A percentile compares a stretch with the other conserved stretches of the same genome.
Conservation (phyloP, 1,140 invertebrate species). For the Diuraphis noxia region DNA sequence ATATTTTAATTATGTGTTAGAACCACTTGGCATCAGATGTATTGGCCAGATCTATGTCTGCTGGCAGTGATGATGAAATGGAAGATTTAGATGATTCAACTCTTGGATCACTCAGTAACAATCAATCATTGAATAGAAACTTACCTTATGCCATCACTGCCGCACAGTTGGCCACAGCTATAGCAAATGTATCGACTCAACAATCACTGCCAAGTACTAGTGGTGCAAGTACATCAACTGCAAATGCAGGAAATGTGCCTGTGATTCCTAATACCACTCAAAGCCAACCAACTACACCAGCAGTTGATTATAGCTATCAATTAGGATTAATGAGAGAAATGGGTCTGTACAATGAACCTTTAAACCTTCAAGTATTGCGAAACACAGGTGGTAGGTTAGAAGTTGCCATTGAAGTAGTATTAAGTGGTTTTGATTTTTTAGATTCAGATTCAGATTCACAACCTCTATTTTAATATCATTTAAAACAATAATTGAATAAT, state of each 20-base stretch:
- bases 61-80: conserved; percentile 10
- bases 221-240: conserved; percentile 44
- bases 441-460: neutral
- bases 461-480: neutral
- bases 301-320: conserved; percentile 62
- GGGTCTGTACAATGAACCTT: conserved; percentile 82
- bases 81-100: conserved; percentile 42
- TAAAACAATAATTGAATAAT: neutral
- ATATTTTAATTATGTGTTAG: conserved; percentile 26
- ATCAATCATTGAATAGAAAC: neutral
- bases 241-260: conserved; percentile 47
- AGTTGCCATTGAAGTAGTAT: conserved; percentile 80
- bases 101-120: neutral
- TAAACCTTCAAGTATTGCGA: conserved; percentile 81
- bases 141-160: conserved; percentile 20
- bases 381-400: conserved; percentile 85
- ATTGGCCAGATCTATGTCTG: neutral
- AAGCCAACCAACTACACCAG: neutral
- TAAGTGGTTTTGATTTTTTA: conserved; percentile 61
- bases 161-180: conserved; percentile 23
- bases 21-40: neutral
- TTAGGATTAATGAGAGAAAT: conserved; percentile 83
- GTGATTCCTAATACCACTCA: neutral
- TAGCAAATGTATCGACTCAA: conserved; percentile 23
- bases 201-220: conserved; percentile 22